Evolutionary conservation across 1,140 invertebrate species (phyloP).

Genomic region (Drosophila oshimai): DNA sequence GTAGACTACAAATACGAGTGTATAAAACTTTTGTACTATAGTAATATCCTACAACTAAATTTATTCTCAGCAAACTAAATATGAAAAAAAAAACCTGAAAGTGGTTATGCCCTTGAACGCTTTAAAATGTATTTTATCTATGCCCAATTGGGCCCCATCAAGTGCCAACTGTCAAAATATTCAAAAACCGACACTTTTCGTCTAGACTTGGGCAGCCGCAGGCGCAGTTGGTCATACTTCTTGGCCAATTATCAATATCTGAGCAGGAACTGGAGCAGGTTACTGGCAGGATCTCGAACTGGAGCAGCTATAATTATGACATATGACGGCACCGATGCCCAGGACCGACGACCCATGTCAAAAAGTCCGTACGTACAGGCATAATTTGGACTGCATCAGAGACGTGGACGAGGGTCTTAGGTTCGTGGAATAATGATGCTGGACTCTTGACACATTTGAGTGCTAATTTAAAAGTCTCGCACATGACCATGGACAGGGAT

Average conservation of each 20-base stretch:
- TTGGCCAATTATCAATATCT: slow-evolving; percentile 59
- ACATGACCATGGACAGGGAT: slow-evolving; percentile 31
- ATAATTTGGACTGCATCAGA: slow-evolving; percentile 40
- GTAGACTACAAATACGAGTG: too few relatives aligned
- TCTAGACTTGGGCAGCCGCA: slow-evolving; percentile 61
- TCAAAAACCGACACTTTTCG: slow-evolving; percentile 55
- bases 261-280: slow-evolving; percentile 13
- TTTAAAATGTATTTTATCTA: slow-evolving; percentile 17
- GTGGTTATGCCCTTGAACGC: neutral
- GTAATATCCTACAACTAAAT: too few relatives aligned
- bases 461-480: slow-evolving; percentile 61
- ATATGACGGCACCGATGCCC: slow-evolving; percentile 47
- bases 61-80: too few relatives aligned
- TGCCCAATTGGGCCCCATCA: slow-evolving; percentile 25
- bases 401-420: slow-evolving; percentile 43
- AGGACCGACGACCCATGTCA: slow-evolving; percentile 57
- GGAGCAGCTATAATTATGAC: slow-evolving; percentile 74
- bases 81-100: neutral
- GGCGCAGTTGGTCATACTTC: slow-evolving; percentile 48
- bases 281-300: slow-evolving; percentile 13
- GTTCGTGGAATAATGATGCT: slow-evolving; percentile 58
- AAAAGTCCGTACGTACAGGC: slow-evolving; percentile 36
- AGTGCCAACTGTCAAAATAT: slow-evolving; percentile 70
- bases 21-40: too few relatives aligned
- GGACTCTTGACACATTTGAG: slow-evolving; percentile 67